Evolutionary conservation across 1,140 invertebrate genomes (phyloP).

Genomic region (Zaprionus nigranus): DNA sequence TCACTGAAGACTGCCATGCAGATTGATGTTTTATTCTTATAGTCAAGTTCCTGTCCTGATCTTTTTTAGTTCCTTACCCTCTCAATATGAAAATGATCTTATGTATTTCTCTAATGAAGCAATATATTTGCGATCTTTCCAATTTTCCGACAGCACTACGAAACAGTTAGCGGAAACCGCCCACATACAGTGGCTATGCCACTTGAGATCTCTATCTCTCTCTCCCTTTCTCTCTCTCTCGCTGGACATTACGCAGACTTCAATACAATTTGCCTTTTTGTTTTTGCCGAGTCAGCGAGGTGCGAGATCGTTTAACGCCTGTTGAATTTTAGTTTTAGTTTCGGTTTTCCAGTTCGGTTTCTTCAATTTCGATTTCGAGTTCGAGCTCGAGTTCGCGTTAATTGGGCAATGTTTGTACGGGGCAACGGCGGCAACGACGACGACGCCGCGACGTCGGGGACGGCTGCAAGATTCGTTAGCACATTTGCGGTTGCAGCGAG

Average conservation of each 20-base stretch:
- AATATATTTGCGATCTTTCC: not conserved
- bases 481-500: constrained; percentile 73
- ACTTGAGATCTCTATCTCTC: constrained; percentile 16
- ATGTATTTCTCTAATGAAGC: not conserved
- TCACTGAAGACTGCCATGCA: not conserved
- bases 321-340: constrained; percentile 25
- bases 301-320: constrained; percentile 77
- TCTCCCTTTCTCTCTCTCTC: not conserved
- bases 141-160: not conserved
- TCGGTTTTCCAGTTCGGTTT: constrained; percentile 1
- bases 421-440: constrained; percentile 45
- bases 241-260: constrained; percentile 9
- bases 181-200: constrained; percentile 22
- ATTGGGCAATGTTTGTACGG: constrained; percentile 71
- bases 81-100: not conserved
- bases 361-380: not conserved
- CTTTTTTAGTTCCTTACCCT: not conserved
- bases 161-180: not conserved
- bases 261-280: constrained; percentile 20
- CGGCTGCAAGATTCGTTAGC: constrained; percentile 74
- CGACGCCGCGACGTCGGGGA: constrained; percentile 43
- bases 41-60: no score
- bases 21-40: no score
- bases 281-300: constrained; percentile 68
- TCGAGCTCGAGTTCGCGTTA: constrained; percentile 64